Evolutionary conservation across 2,888 invertebrate species (phyloP), one percentile per base, ranked within the genome.

Genomic region (Agriopis leucophaearia): DNA sequence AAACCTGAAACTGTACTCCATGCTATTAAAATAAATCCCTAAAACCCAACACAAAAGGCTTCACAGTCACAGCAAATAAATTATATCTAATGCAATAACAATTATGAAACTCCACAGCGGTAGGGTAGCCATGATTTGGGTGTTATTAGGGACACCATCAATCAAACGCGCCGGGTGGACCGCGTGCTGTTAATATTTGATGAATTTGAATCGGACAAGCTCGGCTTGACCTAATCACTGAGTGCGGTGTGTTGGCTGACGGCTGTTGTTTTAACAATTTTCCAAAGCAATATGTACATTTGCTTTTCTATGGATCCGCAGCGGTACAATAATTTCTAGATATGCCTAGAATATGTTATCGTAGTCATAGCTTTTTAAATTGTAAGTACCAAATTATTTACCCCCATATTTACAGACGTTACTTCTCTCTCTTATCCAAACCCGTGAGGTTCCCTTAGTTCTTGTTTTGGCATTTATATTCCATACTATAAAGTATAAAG

Each of bases 141-240:
- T 40, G 66, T 44, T 62, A 62, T 58, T 63, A 62, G 54, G 66
- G 66, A 58, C 58, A 27, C 45, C 66, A 62, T 58, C 56, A 60
- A 56, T 63, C 52, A 66, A 40, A n/a, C 18, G 47, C 9, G 18
- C 16, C 18, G 61, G 47, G 52, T 4, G 61, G 12, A 47, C n/a
- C 38, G 16, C 18, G 18, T 40, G 52, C 52, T 8, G 40, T 65
- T 15, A 56, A 66, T 66, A 61, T 57, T 66, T 51, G 51, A 66
- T 57, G 61, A 61, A 61, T 61, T 61, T 15, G 56, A 66, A 61
- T 61, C 56, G 51, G 61, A 61, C 61, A 45, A 47, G 48, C 48
- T 35, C 42, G 13, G 45, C n/a, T n/a, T n/a, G n/a, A n/a, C 7
- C 60, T 55, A 60, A 60, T 66, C 55, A 55, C 65, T 45, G 40